phyloP scores from a whole-genome alignment of 2,797 vertebrate genomes.

The Clamator glandarius region DNA sequence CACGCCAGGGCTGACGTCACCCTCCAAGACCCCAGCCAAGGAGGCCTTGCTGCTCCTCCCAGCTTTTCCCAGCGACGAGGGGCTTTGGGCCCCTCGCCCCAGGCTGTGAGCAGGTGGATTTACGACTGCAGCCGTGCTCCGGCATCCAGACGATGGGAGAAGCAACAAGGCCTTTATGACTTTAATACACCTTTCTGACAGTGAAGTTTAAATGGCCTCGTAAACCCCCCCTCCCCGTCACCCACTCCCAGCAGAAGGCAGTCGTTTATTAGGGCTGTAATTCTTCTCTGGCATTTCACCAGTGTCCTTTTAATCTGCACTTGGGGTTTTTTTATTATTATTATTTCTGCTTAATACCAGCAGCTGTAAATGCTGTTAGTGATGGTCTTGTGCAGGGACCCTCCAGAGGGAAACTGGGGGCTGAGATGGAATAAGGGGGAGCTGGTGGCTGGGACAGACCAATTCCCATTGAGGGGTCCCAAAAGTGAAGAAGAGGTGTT shows the following conservation, averaged over 20 bases:
- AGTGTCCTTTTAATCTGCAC: conserved; percentile 68
- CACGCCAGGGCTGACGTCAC: conserved; percentile 25
- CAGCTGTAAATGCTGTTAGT: conserved; percentile 48
- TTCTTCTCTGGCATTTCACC: conserved; percentile 71
- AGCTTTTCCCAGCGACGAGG: conserved; percentile 27
- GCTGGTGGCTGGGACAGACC: not conserved
- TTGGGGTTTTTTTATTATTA: not conserved
- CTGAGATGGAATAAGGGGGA: rapidly evolving
- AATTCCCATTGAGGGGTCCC: not conserved
- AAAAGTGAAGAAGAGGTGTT: not conserved
- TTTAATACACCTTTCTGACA: conserved; percentile 71
- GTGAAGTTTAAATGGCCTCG: conserved; percentile 64
- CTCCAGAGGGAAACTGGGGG: rapidly evolving
- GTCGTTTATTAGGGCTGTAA: conserved; percentile 70
- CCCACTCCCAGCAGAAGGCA: conserved; percentile 49
- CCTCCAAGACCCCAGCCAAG: conserved; percentile 3
- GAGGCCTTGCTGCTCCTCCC: not conserved
- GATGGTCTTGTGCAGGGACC: not conserved
- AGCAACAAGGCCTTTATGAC: conserved; percentile 8
- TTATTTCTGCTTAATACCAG: conserved; percentile 64
- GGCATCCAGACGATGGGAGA: conserved; percentile 2
- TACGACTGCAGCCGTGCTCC: not conserved
- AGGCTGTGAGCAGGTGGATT: conserved; percentile 31
- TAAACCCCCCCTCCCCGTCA: conserved; percentile 45
- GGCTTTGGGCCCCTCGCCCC: not conserved